phyloP scores from a whole-genome alignment of 1,140 invertebrate genomes.

The Drosophila nasuta region DNA sequence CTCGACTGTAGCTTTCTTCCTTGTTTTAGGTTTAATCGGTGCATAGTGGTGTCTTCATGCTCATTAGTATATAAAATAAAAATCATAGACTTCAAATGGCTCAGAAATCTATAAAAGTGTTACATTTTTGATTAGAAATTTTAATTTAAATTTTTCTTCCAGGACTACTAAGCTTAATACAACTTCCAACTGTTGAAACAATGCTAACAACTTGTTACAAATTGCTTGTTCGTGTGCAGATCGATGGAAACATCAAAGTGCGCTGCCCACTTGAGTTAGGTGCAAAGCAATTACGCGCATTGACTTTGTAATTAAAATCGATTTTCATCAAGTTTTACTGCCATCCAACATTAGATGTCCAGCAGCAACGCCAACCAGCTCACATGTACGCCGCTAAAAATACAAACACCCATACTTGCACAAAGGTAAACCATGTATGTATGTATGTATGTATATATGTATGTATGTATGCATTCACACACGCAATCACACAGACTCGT shows the following conservation, averaged over 20 bases:
- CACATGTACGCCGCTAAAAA: no score
- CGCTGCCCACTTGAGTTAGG: constrained; percentile 70
- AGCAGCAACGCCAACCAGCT: not conserved
- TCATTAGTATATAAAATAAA: no score
- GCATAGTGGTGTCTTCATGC: no score
- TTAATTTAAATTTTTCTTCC: no score
- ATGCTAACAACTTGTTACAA: constrained; percentile 34
- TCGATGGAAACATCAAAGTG: constrained; percentile 63
- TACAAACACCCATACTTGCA: no score
- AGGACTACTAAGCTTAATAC: constrained; percentile 21
- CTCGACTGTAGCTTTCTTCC: no score
- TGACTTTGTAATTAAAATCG: constrained; percentile 83
- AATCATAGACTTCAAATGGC: no score
- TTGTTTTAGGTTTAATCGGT: no score
- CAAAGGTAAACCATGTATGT: not conserved
- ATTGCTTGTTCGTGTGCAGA: constrained; percentile 31
- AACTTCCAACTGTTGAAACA: constrained; percentile 2
- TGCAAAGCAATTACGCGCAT: constrained; percentile 81
- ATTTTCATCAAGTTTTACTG: constrained; percentile 78
- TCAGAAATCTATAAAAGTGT: no score
- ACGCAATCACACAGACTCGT: constrained; percentile 16
- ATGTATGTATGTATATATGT: not conserved
- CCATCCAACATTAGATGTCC: constrained; percentile 64
- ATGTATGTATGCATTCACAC: not conserved
- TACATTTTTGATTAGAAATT: no score